These are phyloP conservation scores for Sorex maritimensis DNA, from an alignment of 2,797 vertebrate species.

Conservation along the genomic window DNA sequence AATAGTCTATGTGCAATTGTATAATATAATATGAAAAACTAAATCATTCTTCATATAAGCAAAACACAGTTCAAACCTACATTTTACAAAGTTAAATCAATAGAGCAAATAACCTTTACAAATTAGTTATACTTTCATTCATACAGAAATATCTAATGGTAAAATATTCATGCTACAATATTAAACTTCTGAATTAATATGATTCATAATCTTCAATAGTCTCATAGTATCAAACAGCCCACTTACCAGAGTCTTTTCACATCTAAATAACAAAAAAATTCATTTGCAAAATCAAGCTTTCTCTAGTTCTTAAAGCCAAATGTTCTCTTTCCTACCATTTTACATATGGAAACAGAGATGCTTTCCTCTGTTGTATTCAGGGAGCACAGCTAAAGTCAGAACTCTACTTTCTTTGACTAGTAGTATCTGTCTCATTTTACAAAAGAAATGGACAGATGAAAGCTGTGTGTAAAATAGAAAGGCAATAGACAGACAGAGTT, in stretches of 20 bases:
- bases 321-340: neutral
- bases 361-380: neutral
- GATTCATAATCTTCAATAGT: slow-evolving; percentile 27
- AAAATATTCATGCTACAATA: slow-evolving; percentile 28
- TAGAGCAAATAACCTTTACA: slow-evolving; percentile 53
- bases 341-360: neutral
- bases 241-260: slow-evolving; percentile 59
- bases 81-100: slow-evolving; percentile 56
- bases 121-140: slow-evolving; percentile 22
- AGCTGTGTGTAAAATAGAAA: slow-evolving; percentile 25
- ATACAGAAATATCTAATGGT: neutral
- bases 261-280: slow-evolving; percentile 28
- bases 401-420: slow-evolving; percentile 59
- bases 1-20: neutral
- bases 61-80: neutral
- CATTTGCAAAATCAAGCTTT: neutral
- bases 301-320: slow-evolving; percentile 16
- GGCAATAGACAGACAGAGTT: neutral
- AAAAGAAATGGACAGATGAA: neutral
- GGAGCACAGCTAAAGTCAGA: slow-evolving; percentile 24
- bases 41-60: neutral
- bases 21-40: neutral
- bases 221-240: slow-evolving; percentile 25
- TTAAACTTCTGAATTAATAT: slow-evolving; percentile 12
- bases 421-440: neutral